phyloP scores from a whole-genome alignment of 1,140 invertebrate species.

The Kradibia gibbosae region DNA sequence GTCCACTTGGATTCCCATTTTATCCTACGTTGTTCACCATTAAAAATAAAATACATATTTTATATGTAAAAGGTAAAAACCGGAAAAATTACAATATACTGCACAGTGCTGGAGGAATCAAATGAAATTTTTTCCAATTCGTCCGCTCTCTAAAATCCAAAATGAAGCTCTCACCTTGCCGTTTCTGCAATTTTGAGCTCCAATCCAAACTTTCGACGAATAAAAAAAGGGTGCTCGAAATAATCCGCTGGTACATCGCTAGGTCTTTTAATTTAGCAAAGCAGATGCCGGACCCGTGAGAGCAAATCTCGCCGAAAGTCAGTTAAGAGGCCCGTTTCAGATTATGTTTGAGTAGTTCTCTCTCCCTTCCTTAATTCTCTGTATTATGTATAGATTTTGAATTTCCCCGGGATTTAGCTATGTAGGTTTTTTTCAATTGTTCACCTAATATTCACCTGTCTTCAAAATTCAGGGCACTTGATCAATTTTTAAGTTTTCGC shows the following conservation, averaged over 20 bases:
- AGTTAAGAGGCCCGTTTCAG: neutral
- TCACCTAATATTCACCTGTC: neutral
- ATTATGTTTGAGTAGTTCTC: slow-evolving; percentile 5
- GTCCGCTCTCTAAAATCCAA: neutral
- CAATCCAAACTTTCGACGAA: slow-evolving; percentile 15
- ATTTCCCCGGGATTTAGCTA: neutral
- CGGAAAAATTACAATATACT: neutral
- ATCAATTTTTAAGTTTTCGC: slow-evolving; percentile 19
- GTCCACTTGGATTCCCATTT: neutral
- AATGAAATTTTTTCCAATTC: neutral
- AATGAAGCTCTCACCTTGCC: neutral
- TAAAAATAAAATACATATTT: neutral
- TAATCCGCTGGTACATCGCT: slow-evolving; percentile 34
- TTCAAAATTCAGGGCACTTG: neutral
- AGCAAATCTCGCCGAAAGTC: slow-evolving; percentile 5
- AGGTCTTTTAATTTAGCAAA: slow-evolving; percentile 44
- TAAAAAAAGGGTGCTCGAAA: slow-evolving; percentile 30
- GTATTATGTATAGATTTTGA: neutral
- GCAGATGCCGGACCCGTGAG: neutral
- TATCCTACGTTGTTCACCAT: neutral
- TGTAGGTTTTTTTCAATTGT: slow-evolving; percentile 17
- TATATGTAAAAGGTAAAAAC: neutral
- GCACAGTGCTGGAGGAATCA: neutral
- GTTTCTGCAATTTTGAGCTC: slow-evolving; percentile 35
- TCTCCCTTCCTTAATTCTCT: no score